These are phyloP conservation scores for Phortica okadai DNA, from an alignment of 2,888 invertebrate genomes.

Conservation along the genomic window DNA sequence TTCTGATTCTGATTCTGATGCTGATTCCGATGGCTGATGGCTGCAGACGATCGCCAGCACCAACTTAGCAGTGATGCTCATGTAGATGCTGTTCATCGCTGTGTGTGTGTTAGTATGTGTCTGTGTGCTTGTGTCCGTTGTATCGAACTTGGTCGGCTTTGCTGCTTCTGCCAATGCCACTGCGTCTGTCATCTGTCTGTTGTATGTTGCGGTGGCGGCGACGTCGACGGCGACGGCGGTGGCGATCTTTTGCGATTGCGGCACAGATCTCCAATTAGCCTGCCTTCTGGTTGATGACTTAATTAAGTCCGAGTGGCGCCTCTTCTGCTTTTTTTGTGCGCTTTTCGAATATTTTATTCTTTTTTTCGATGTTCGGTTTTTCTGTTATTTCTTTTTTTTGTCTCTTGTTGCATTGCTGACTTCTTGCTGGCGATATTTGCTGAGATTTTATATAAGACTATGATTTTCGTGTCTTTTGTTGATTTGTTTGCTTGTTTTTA, in stretches of 20 bases:
- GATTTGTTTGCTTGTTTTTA: not conserved
- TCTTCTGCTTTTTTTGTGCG: conserved; percentile 47
- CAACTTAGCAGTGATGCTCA: conserved; percentile 21
- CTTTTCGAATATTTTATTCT: not conserved
- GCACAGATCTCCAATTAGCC: conserved; percentile 77
- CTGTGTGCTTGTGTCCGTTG: conserved; percentile 39
- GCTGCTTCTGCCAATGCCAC: conserved; percentile 31
- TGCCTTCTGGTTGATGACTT: conserved; percentile 77
- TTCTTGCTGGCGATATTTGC: not conserved
- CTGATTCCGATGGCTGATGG: too few relatives aligned
- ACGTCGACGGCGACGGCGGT: conserved; percentile 28
- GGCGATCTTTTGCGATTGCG: conserved; percentile 59
- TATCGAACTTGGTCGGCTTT: not conserved
- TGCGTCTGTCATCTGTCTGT: conserved; percentile 32
- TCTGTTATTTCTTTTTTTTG: not conserved
- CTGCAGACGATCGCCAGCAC: conserved; percentile 38
- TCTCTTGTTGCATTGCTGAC: not conserved
- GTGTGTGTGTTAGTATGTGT: conserved; percentile 49
- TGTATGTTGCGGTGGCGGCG: conserved; percentile 39
- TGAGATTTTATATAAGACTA: not conserved
- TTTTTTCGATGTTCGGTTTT: conserved; percentile 15
- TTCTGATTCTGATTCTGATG: too few relatives aligned
- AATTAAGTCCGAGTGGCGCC: conserved; percentile 77
- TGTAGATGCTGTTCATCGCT: not conserved
- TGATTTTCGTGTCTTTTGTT: not conserved